Evolutionary conservation across 2,888 invertebrate species (phyloP).

Genomic region (Drosophila kanekoi): DNA sequence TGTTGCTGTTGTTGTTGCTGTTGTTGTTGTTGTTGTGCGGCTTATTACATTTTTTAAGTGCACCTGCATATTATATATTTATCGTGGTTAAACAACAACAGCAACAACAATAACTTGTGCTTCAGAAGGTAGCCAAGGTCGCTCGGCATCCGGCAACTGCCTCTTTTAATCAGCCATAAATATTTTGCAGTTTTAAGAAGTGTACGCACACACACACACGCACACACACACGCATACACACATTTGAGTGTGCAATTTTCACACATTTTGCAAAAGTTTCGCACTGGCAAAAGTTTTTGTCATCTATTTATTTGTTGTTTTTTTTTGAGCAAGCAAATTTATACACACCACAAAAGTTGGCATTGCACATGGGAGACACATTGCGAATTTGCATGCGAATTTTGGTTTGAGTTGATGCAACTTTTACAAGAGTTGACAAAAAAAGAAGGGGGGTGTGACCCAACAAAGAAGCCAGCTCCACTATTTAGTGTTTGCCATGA

Average conservation of each 20-base stretch:
- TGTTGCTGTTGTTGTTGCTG: slow-evolving; percentile 30
- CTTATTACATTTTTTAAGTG: slow-evolving; percentile 74
- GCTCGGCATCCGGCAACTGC: neutral
- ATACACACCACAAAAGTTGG: slow-evolving; percentile 59
- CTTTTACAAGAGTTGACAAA: slow-evolving; percentile 57
- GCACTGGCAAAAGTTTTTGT: slow-evolving; percentile 32
- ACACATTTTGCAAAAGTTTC: slow-evolving; percentile 51
- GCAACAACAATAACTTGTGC: slow-evolving; percentile 20
- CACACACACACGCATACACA: slow-evolving; percentile 3
- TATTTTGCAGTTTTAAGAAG: slow-evolving; percentile 37
- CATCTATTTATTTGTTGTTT: slow-evolving; percentile 10
- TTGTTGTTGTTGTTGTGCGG: slow-evolving; percentile 30
- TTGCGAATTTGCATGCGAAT: slow-evolving; percentile 71
- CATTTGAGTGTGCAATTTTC: slow-evolving; percentile 39
- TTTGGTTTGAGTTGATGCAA: slow-evolving; percentile 72
- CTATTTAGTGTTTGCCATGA: slow-evolving; percentile 29
- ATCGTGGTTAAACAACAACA: slow-evolving; percentile 28
- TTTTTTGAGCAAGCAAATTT: slow-evolving; percentile 38
- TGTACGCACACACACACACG: slow-evolving; percentile 2
- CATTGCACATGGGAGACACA: slow-evolving; percentile 55
- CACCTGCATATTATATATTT: slow-evolving; percentile 59
- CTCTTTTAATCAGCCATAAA: slow-evolving; percentile 56
- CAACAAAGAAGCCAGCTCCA: slow-evolving; percentile 45
- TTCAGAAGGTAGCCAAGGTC: slow-evolving; percentile 31
- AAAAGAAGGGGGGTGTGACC: slow-evolving; percentile 40